Percentiles rank a stretch among this genome's conserved stretches.
These are phyloP conservation scores for Callipepla squamata DNA, from an alignment of 2,113 vertebrate genomes.

Conservation along the genomic window DNA sequence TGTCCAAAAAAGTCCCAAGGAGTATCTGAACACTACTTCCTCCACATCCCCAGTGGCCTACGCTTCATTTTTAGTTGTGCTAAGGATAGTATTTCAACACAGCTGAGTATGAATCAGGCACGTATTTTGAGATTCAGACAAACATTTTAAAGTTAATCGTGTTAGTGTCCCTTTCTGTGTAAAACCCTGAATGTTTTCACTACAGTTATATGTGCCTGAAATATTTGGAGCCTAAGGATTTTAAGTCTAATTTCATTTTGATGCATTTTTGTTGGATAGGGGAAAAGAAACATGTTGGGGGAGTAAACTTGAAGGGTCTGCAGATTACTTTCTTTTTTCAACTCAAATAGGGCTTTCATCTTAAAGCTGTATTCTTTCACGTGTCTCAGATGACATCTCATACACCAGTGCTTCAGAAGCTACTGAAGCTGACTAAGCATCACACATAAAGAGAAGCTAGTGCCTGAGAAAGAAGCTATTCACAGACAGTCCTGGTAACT, in stretches of 20 bases:
- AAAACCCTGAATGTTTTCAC: background rate
- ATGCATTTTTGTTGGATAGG: background rate
- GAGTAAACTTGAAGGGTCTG: background rate
- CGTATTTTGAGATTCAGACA: background rate
- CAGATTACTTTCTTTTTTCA: background rate
- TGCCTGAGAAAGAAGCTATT: background rate
- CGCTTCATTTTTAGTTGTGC: background rate
- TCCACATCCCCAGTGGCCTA: background rate
- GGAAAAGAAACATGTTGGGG: background rate
- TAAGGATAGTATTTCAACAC: background rate
- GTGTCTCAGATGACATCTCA: background rate
- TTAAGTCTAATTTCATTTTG: background rate
- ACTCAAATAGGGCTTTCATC: background rate
- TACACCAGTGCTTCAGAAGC: background rate
- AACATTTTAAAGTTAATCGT: background rate
- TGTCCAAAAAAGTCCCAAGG: background rate
- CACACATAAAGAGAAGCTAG: accelerated
- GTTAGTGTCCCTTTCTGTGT: background rate
- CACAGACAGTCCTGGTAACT: background rate
- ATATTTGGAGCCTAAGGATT: background rate
- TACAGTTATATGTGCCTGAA: background rate
- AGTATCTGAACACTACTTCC: background rate
- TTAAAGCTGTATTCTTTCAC: background rate
- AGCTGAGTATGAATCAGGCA: background rate
- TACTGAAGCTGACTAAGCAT: background rate